These are phyloP conservation scores for Geotrupes spiniger DNA, from an alignment of 2,888 invertebrate species.

Conservation along the genomic window DNA sequence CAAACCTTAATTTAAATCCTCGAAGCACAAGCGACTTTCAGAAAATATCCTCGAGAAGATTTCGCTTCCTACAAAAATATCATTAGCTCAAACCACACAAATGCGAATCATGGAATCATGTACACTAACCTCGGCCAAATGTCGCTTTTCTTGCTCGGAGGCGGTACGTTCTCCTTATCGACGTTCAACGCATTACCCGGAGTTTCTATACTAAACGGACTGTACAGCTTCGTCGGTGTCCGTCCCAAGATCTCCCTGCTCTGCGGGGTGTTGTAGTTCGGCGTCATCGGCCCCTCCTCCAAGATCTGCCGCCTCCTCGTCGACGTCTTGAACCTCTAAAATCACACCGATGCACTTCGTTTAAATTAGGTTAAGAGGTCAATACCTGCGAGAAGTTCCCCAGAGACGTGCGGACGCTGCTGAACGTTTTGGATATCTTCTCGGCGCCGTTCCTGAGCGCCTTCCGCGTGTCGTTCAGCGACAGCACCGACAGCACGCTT, in stretches of 20 bases:
- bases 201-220: slow-evolving; percentile 74
- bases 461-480: slow-evolving; percentile 62
- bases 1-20: too few species aligned
- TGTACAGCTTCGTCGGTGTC: slow-evolving; percentile 72
- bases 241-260: slow-evolving; percentile 56
- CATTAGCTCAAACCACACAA: background rate
- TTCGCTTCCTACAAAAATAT: background rate
- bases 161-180: slow-evolving; percentile 23
- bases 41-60: slow-evolving; percentile 2
- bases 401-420: slow-evolving; percentile 62
- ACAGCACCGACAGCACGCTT: slow-evolving; percentile 47
- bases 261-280: slow-evolving; percentile 51
- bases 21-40: background rate
- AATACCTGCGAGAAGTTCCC: slow-evolving; percentile 70
- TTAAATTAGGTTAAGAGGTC: too few species aligned
- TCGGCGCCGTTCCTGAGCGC: slow-evolving; percentile 65
- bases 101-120: background rate
- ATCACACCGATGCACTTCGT: slow-evolving; percentile 17
- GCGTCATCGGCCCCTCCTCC: slow-evolving; percentile 55
- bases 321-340: slow-evolving; percentile 55
- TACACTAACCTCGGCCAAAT: background rate
- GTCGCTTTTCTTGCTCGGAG: too few species aligned
- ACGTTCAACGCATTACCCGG: slow-evolving; percentile 45
- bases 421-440: slow-evolving; percentile 64
- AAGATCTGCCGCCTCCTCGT: slow-evolving; percentile 56